phyloP scores from a whole-genome alignment of 2,888 invertebrate genomes.

The Baccha elongata region DNA sequence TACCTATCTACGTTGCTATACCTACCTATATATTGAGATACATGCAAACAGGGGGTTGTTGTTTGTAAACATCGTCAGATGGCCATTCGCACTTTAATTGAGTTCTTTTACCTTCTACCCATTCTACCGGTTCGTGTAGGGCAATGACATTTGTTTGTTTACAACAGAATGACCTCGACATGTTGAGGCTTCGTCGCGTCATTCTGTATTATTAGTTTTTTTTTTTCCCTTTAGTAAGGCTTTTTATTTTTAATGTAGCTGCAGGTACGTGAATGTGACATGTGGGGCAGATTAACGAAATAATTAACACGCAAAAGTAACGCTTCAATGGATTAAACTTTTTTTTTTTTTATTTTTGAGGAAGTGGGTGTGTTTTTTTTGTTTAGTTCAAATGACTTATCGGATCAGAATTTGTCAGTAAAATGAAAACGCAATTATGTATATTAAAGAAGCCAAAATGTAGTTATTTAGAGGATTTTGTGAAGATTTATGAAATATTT shows the following conservation, averaged over 20 bases:
- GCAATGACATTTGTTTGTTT: constrained; percentile 31
- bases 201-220: background rate
- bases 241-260: background rate
- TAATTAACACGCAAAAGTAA: background rate
- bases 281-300: constrained; percentile 4
- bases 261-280: background rate
- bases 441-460: too few relatives aligned
- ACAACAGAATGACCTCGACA: constrained; percentile 25
- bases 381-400: too few relatives aligned
- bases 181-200: constrained; percentile 4
- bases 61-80: background rate
- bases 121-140: background rate
- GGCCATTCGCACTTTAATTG: background rate
- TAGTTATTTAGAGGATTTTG: too few relatives aligned
- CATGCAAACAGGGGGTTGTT: background rate
- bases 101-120: too few relatives aligned
- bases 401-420: too few relatives aligned
- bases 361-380: too few relatives aligned
- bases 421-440: too few relatives aligned
- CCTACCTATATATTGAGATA: background rate
- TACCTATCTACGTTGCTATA: too few relatives aligned
- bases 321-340: too few relatives aligned
- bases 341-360: too few relatives aligned
- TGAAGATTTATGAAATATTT: too few relatives aligned
- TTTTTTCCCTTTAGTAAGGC: background rate